Base-by-base conservation (phyloP, 64 coral and sea anemone species). In the Montipora foliosa region DNA sequence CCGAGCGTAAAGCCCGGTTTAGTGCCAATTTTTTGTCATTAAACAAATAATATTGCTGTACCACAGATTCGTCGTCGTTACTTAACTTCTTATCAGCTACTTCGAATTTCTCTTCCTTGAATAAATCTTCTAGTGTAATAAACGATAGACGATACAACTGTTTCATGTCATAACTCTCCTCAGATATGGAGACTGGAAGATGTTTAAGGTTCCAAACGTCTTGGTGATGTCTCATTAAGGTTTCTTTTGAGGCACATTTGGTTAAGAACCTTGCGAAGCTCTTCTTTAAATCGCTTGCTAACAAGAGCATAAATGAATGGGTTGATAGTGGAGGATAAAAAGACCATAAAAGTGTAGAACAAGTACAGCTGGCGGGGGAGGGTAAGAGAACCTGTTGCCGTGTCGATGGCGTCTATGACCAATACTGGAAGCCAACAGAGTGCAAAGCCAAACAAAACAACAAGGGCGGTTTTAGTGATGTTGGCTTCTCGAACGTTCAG, bases 401-500 rank as follows among this genome's bases (percentile, higher is more conserved):
- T 21, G 19, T 87, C 85, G 14, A 88, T 55, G 4, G 76, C 71
- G 21, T 87, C 92, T 49, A 93, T 88, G 15, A 88, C 78, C 22
- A 85, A 81, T 5, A 93, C 62, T 15, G 92, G 92, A n/a, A 79
- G n/a, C 92, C 92, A 93, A 15, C 76, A 87, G 4, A 88, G 19
- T 55, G 86, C 85, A 80, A 93, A 93, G 15, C 77, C 84, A 17
- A 93, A 60, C 47, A 93, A 1, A 3, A 93, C 92, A 6, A 44
- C 74, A 2, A 88, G 22, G 0, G 87, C 74, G 5, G 86, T 87
- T 50, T 81, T 87, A 2, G 82, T 93, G 45, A 93, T 93, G 51
- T 88, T 87, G 8, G 69, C 83, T 3, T 93, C 91, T 45, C 79
- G 82, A 3, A 93, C 84, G 52, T 67, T 62, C 10, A 77, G 13